These are phyloP conservation scores for Piliocolobus tephrosceles DNA, from an alignment of 2,113 vertebrate genomes.

Conservation along the genomic window DNA sequence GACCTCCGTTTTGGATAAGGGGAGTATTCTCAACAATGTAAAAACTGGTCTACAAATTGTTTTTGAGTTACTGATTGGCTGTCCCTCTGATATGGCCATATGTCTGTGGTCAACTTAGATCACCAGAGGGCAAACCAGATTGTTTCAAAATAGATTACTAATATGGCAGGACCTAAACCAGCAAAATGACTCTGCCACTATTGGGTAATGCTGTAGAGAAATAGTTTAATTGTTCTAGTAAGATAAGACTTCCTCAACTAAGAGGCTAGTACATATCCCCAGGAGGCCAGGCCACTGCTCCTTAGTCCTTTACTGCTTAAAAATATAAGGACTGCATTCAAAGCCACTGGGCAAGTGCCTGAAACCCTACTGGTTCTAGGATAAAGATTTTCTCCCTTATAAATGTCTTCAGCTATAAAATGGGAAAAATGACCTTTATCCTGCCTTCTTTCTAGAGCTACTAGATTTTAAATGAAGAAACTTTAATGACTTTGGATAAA, in stretches of 20 bases:
- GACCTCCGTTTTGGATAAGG: slow-evolving; percentile 23
- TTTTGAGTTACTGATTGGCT: neutral
- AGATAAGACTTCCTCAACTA: neutral
- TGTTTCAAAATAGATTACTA: slow-evolving; percentile 38
- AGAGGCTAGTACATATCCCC: neutral
- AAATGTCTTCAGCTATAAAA: slow-evolving; percentile 36
- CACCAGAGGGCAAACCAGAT: neutral
- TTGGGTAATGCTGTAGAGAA: neutral
- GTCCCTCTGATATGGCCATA: neutral
- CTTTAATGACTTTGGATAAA: slow-evolving; percentile 19
- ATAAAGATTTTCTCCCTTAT: slow-evolving; percentile 1
- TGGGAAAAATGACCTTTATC: slow-evolving; percentile 10
- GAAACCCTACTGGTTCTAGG: neutral
- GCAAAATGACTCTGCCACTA: neutral
- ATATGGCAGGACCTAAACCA: neutral
- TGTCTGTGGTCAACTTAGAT: neutral
- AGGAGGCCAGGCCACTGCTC: neutral
- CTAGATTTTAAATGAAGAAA: slow-evolving; percentile 37
- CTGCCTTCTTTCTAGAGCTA: slow-evolving; percentile 8
- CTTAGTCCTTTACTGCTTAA: neutral
- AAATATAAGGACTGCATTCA: neutral
- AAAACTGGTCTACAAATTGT: neutral
- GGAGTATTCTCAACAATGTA: neutral
- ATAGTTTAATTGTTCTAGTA: neutral
- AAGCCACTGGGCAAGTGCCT: neutral